Conservation (phyloP, 2,888 invertebrate species). For the Hypomecis punctinalis region DNA sequence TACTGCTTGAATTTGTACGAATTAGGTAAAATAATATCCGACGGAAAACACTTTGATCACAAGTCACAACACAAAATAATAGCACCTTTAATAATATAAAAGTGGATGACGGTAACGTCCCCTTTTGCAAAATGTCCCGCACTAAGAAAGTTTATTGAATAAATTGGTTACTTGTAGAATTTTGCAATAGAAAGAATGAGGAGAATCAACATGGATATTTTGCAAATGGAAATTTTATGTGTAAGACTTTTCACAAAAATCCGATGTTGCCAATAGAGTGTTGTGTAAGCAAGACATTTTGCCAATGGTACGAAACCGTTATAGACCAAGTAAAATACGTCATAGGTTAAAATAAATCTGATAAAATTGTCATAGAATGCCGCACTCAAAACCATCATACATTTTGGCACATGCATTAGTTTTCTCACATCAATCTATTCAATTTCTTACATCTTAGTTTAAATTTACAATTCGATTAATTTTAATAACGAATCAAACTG, state of each 20-base stretch:
- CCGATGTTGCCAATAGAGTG: no score
- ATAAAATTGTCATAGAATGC: conserved; percentile 43
- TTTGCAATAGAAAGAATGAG: no score
- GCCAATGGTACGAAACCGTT: no score
- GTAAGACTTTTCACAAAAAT: no score
- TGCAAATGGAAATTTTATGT: no score
- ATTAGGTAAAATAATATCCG: conserved; percentile 74
- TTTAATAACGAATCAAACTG: conserved; percentile 36
- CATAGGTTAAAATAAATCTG: conserved; percentile 35
- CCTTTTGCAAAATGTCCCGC: no score
- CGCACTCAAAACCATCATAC: conserved; percentile 40
- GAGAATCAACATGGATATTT: no score
- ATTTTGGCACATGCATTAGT: conserved; percentile 77
- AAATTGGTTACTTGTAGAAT: no score
- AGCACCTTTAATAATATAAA: conserved; percentile 29
- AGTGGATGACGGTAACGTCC: no score
- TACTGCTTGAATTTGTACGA: conserved; percentile 84
- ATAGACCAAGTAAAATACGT: no score
- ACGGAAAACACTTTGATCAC: conserved; percentile 65
- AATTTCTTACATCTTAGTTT: conserved; percentile 38
- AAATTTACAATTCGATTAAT: conserved; percentile 47
- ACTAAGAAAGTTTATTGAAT: no score
- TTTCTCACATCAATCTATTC: conserved; percentile 34
- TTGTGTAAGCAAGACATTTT: no score
- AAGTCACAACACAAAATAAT: conserved; percentile 63